Conservation (phyloP, 1,140 invertebrate species). For the Euura saliciscinereae region DNA sequence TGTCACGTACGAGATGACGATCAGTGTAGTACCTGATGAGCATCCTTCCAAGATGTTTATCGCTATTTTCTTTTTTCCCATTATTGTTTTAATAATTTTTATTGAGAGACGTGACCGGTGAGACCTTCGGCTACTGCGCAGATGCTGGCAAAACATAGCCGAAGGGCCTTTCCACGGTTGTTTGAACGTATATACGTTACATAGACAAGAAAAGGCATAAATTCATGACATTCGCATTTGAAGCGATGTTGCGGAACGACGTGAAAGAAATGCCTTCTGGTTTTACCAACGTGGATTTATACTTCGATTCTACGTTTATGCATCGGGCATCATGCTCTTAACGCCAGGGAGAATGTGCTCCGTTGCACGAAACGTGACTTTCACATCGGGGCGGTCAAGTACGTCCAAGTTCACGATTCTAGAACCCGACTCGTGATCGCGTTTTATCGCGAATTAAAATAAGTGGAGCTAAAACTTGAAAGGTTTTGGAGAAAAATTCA, state of each 20-base stretch:
- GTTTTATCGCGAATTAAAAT: too few relatives aligned
- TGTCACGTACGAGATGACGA: neutral
- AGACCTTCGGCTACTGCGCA: neutral
- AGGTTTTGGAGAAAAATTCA: too few relatives aligned
- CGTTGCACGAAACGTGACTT: conserved; percentile 11
- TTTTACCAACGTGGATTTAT: neutral
- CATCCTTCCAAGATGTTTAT: neutral
- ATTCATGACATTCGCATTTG: neutral
- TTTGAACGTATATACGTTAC: too few relatives aligned
- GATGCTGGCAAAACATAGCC: neutral
- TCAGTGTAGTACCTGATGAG: neutral
- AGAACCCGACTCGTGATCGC: too few relatives aligned
- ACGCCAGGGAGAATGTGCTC: neutral
- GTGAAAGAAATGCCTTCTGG: neutral
- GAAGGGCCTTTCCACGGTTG: neutral
- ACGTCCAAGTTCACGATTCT: conserved; percentile 9
- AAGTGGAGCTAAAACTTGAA: too few relatives aligned
- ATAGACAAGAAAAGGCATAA: neutral
- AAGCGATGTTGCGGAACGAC: neutral
- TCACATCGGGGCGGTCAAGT: conserved; percentile 12
- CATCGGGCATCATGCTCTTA: neutral
- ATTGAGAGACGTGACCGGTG: neutral
- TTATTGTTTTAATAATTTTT: neutral
- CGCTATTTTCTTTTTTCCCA: neutral
- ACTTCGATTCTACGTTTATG: neutral